Evolutionary conservation across 2,113 vertebrate species (phyloP), one percentile per base, ranked within the genome.

Genomic region (Pygoscelis antarcticus): DNA sequence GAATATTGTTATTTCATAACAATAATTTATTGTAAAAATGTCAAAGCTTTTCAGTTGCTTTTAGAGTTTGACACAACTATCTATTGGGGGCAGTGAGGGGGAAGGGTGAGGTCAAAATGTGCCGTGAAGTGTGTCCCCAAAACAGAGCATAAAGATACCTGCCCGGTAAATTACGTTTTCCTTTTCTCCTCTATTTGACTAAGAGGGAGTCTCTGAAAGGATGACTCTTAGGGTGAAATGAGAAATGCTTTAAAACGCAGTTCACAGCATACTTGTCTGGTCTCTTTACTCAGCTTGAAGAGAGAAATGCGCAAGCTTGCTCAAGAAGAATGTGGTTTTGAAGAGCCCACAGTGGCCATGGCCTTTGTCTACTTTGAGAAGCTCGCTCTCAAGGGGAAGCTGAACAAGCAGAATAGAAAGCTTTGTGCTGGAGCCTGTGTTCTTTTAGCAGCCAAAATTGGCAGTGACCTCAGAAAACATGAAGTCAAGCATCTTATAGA

Each of bases 311-410:
- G 98, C 85, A 99, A 99, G 97, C 98, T 99, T 44, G 99, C 99
- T 19, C 99, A 99, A 98, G 99, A 99, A 80, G 99, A 99, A 68
- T 99, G 99, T 80, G 98, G 99, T 68, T 99, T 99, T 7, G 99
- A 99, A 98, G 99, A 99, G 91, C 99, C 99, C 68, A 99, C 99
- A 0, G 99, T 99, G 87, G 99, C 99, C 96, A 99, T 99, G 99
- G 99, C 99, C 57, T 99, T 99, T 49, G 99, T 99, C 97, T 99
- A 99, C 98, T 99, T 99, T 70, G 99, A 99, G 97, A 99, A 99
- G 97, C 99, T 99, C 3, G 99, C 99, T 85, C 99, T 99, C 96
- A 99, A 99, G 97, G 99, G 99, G 78, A 99, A 99, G 96, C 99
- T 99, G 46, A 99, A 99, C 98, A 99, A 99, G 96, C 99, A 99